Conservation (phyloP, 2,113 vertebrate genomes). For the Zeus faber region DNA sequence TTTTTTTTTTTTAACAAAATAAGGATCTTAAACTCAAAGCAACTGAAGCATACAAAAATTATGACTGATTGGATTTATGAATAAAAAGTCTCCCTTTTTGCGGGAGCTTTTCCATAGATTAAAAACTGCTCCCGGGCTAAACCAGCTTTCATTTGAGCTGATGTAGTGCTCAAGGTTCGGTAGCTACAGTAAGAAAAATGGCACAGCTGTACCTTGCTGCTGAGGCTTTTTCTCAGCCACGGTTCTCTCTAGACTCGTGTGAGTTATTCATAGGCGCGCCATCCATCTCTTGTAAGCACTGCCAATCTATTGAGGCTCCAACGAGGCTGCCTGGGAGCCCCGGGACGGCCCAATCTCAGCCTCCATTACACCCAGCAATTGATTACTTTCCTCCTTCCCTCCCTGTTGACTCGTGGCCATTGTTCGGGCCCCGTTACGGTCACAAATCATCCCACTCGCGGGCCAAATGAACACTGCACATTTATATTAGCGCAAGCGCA, state of each 20-base stretch:
- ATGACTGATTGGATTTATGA: slow-evolving; percentile 20
- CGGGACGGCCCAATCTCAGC: slow-evolving; percentile 48
- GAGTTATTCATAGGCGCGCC: slow-evolving; percentile 50
- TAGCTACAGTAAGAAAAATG: slow-evolving; percentile 21
- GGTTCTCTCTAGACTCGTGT: slow-evolving; percentile 35
- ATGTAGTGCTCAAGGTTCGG: slow-evolving; percentile 21
- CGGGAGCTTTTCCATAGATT: slow-evolving; percentile 35
- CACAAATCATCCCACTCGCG: slow-evolving; percentile 52
- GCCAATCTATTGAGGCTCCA: slow-evolving; percentile 53
- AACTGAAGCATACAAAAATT: too few relatives aligned
- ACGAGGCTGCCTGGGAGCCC: slow-evolving; percentile 38
- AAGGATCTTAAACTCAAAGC: neutral
- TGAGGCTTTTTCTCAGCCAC: slow-evolving; percentile 29
- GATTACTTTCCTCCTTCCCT: slow-evolving; percentile 48
- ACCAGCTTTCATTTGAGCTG: slow-evolving; percentile 20
- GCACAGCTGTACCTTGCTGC: slow-evolving; percentile 4
- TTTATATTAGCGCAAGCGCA: slow-evolving; percentile 38
- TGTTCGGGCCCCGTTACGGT: slow-evolving; percentile 50
- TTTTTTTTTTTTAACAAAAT: neutral
- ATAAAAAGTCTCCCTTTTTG: slow-evolving; percentile 19
- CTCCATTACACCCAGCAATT: slow-evolving; percentile 54
- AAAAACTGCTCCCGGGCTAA: slow-evolving; percentile 28
- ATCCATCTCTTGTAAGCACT: slow-evolving; percentile 52
- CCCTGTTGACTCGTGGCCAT: slow-evolving; percentile 31
- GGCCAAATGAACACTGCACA: slow-evolving; percentile 52